Percentiles rank a stretch among this genome's conserved stretches.
phyloP scores from a whole-genome alignment of 2,888 invertebrate species.

The Scaptomyza reducta region DNA sequence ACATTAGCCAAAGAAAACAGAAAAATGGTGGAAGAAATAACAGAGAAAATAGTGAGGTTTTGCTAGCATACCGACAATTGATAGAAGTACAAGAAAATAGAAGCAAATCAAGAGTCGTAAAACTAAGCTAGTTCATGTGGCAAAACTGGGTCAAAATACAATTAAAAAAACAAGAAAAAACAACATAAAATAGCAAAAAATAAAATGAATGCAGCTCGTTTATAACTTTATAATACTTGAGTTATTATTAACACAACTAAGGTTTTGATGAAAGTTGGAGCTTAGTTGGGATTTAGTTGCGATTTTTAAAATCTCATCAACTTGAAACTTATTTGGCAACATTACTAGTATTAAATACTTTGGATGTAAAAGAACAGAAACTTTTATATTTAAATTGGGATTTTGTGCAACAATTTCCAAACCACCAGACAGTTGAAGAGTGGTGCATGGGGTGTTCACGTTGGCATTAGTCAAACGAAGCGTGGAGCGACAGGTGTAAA shows the following conservation, averaged over 20 bases:
- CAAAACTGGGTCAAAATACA: constrained; percentile 23
- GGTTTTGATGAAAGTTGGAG: constrained; percentile 14
- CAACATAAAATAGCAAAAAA: constrained; percentile 3
- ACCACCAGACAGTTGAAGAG: background rate
- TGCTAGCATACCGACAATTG: constrained; percentile 14
- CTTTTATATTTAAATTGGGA: constrained; percentile 28
- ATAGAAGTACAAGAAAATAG: background rate
- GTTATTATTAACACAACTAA: constrained; percentile 18
- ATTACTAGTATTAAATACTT: constrained; percentile 29
- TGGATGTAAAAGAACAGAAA: constrained; percentile 3
- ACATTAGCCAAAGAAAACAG: constrained; percentile 8
- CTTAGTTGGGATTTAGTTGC: constrained; percentile 15
- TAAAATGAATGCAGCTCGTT: constrained; percentile 7
- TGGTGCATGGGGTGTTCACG: background rate
- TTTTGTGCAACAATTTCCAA: constrained; percentile 11
- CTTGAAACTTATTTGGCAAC: constrained; percentile 21
- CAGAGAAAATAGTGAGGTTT: background rate
- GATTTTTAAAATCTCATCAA: constrained; percentile 22
- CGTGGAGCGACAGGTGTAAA: constrained; percentile 11
- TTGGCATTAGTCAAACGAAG: constrained; percentile 21
- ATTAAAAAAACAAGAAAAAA: background rate
- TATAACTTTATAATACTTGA: constrained; percentile 17
- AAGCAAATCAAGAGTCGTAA: background rate
- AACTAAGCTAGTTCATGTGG: background rate
- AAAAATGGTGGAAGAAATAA: constrained; percentile 9